Conservation (phyloP, 2,797 vertebrate species). For the Artibeus lituratus region DNA sequence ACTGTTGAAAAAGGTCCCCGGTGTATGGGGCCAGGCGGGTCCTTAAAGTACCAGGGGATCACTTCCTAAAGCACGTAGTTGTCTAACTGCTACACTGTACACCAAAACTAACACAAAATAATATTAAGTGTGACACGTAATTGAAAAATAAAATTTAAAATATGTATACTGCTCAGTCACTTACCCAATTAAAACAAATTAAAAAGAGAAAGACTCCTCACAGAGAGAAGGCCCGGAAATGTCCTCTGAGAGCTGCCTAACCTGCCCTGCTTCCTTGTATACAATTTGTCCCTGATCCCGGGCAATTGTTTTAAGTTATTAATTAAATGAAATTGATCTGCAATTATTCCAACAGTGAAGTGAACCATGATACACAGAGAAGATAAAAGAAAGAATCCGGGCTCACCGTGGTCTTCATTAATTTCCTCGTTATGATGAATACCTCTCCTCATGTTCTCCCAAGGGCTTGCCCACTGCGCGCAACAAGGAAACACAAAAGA, state of each 20-base stretch:
- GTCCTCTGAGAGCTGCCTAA: neutral
- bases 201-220: neutral
- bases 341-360: slow-evolving; percentile 28
- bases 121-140: neutral
- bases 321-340: slow-evolving; percentile 44
- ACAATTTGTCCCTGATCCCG: neutral
- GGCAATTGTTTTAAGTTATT: slow-evolving; percentile 43
- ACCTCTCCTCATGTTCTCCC: neutral
- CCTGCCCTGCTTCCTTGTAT: neutral
- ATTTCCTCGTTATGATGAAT: neutral
- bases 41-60: neutral
- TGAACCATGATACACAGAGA: neutral
- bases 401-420: neutral
- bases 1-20: neutral
- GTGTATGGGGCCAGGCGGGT: neutral
- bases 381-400: slow-evolving; percentile 15
- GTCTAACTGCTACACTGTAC: neutral
- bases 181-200: neutral
- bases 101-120: neutral
- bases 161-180: neutral
- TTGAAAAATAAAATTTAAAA: neutral
- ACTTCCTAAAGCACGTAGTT: neutral
- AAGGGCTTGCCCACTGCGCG: neutral
- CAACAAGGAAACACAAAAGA: neutral
- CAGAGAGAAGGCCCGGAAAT: neutral